Evolutionary conservation across 2,888 invertebrate species (phyloP), one percentile per base, ranked within the genome.

Genomic region (Polydrusus tereticollis): DNA sequence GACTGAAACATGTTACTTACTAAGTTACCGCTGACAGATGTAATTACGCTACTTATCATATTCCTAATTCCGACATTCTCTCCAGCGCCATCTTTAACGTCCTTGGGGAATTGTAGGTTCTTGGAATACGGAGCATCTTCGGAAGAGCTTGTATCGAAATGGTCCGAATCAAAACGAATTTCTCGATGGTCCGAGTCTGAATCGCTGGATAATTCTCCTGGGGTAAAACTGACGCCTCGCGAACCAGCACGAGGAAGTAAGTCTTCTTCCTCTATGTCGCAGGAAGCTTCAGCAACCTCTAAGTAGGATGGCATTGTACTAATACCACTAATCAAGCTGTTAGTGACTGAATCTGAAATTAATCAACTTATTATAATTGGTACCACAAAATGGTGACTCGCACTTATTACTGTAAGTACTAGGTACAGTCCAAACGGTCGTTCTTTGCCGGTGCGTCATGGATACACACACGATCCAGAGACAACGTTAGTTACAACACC

Each of bases 91-190:
- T 80, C 66, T 36, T 50, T 23, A 12, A n/a, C 23, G 16, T 50
- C 50, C 57, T 58, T 72, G 16, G 63, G 20, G 20, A 64, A 69
- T 16, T 21, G 23, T 12, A 72, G 45, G 21, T 50, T 58, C 26
- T 59, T 69, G 16, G 55, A 41, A 14, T 47, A 63, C 16, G 43
- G 64, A 16, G 85, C 84, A 33, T 86, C 85, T 2, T 85, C 85
- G 5, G 84, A 84, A 16, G 85, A 85, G 73, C 82, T 84, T 55
- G 85, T 85, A 70, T 84, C 85, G 76, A 86, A 86, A 77, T 86
- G 86, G 3, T 82, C 79, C 21, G 85, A 82, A 73, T 86, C 85
- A 71, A 86, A 86, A 67, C 81, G 80, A 14, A 86, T 85, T 38
- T 81, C 83, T 58, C 60, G 41, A 16, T 80, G 78, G 8, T 84